Percentiles rank a stretch among this genome's conserved stretches.
These are phyloP conservation scores for Orycteropus afer DNA, from an alignment of 2,113 vertebrate species.

Conservation along the genomic window DNA sequence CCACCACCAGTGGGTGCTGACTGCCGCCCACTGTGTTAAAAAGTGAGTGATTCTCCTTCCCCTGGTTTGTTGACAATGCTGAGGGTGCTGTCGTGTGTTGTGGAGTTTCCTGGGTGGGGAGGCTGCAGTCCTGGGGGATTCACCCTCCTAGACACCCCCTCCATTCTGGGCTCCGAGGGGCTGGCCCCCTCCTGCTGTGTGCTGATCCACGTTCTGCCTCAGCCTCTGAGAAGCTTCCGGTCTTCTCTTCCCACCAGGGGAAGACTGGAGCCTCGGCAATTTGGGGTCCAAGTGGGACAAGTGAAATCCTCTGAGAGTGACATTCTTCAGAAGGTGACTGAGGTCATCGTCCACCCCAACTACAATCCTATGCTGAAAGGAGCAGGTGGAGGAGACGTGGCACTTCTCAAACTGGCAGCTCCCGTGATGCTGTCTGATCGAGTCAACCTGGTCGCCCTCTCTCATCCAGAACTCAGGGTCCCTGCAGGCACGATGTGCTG, in stretches of 20 bases:
- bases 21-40: neutral
- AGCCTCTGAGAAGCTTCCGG: too few species aligned
- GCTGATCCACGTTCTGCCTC: too few species aligned
- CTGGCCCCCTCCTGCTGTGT: too few species aligned
- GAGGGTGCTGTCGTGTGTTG: too few species aligned
- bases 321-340: neutral
- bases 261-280: too few species aligned
- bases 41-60: conserved; percentile 36
- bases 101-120: too few species aligned
- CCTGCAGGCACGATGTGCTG: conserved; percentile 32
- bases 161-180: too few species aligned
- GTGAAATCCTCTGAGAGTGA: conserved; percentile 1
- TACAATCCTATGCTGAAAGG: neutral
- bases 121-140: too few species aligned
- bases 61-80: too few species aligned
- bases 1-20: conserved; percentile 63
- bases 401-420: conserved; percentile 47
- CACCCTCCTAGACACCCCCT: too few species aligned
- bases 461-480: neutral
- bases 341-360: conserved; percentile 51
- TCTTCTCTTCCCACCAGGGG: too few species aligned
- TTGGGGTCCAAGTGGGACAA: neutral
- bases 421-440: neutral
- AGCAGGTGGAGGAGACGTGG: accelerated
- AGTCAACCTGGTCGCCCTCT: neutral